phyloP scores from a whole-genome alignment of 2,113 vertebrate genomes.

The Ammospiza caudacuta region DNA sequence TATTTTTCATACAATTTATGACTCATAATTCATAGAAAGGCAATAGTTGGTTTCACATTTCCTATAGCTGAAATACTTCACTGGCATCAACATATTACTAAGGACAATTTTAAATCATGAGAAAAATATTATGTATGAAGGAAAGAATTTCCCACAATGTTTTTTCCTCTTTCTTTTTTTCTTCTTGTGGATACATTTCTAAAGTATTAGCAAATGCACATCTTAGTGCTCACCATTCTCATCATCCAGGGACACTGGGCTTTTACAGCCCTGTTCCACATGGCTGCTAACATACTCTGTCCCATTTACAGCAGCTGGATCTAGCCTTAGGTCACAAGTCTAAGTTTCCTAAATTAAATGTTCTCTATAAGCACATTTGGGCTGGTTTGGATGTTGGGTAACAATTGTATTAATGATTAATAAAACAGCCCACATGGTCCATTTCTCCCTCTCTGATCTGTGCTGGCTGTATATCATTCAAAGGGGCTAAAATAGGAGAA shows the following conservation, averaged over 20 bases:
- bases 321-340: neutral
- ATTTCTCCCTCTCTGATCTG: neutral
- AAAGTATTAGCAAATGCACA: conserved; percentile 25
- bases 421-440: neutral
- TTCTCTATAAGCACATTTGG: neutral
- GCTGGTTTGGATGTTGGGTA: neutral
- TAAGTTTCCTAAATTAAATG: neutral
- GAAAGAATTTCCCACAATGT: conserved; percentile 69
- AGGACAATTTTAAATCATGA: conserved; percentile 60
- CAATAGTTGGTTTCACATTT: conserved; percentile 32
- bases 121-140: conserved; percentile 61
- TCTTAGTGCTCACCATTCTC: conserved; percentile 12
- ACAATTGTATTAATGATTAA: neutral
- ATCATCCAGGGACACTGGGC: neutral
- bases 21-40: conserved; percentile 52
- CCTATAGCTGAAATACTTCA: conserved; percentile 47
- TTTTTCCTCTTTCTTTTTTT: neutral
- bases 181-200: conserved; percentile 52
- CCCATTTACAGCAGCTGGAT: neutral
- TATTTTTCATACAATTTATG: conserved; percentile 42
- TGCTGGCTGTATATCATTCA: neutral
- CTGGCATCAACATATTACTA: conserved; percentile 29
- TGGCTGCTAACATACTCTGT: neutral
- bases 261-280: conserved; percentile 2
- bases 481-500: neutral